A percentile compares a stretch with the other conserved stretches of the same genome.
phyloP scores from a whole-genome alignment of 2,888 invertebrate species.

The Stenolophus ochropezus region DNA sequence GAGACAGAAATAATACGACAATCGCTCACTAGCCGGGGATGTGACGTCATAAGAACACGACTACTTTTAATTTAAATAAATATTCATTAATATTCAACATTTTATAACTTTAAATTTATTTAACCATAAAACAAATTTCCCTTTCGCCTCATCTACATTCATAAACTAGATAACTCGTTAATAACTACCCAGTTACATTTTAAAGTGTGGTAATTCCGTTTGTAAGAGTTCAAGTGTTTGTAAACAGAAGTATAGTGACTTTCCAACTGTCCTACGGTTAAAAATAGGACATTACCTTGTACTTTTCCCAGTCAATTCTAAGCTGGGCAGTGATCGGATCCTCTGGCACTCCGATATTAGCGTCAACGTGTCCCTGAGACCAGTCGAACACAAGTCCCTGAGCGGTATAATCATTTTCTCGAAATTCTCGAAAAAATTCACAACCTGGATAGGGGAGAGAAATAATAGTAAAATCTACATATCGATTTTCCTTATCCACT shows the following conservation, averaged over 20 bases:
- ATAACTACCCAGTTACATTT: no score
- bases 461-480: constrained; percentile 82
- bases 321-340: constrained; percentile 74
- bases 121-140: no score
- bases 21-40: no score
- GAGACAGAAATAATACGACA: no score
- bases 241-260: background rate
- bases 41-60: no score
- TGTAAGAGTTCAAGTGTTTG: no score
- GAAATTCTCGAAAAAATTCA: constrained; percentile 86
- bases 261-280: background rate
- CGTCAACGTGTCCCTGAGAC: constrained; percentile 82
- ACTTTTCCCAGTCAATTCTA: constrained; percentile 79
- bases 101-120: no score
- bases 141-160: no score
- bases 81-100: no score
- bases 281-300: constrained; percentile 73
- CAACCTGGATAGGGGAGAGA: constrained; percentile 89
- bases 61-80: no score
- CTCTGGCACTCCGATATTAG: constrained; percentile 78
- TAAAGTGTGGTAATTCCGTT: no score
- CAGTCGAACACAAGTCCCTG: constrained; percentile 83
- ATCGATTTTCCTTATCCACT: constrained; percentile 85
- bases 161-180: no score
- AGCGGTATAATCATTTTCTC: constrained; percentile 82